phyloP scores from a whole-genome alignment of 2,797 vertebrate species.

The Bradypodion ventrale region DNA sequence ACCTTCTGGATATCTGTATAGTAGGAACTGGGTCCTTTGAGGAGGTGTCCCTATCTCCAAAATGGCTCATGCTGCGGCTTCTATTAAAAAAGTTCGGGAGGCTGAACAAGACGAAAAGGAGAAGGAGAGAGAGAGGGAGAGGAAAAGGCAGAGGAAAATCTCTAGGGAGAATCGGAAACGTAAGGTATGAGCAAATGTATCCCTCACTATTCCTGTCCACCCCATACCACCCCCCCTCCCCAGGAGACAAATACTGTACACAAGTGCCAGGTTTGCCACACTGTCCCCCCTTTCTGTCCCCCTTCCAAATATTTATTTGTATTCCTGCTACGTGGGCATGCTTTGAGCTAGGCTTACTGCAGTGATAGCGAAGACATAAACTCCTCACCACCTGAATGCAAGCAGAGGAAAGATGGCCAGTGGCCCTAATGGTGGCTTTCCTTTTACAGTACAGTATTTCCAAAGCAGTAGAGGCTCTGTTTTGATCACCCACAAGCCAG shows the following conservation, averaged over 20 bases:
- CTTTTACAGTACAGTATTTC: too few relatives aligned
- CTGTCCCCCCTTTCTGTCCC: constrained; percentile 31
- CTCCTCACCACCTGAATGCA: neutral
- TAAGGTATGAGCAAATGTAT: constrained; percentile 84
- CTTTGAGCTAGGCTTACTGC: constrained; percentile 46
- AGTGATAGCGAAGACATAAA: constrained; percentile 41
- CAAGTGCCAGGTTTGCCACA: constrained; percentile 9
- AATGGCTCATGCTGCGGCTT: constrained; percentile 97
- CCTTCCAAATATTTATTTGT: neutral
- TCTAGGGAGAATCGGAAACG: constrained; percentile 94
- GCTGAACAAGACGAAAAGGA: constrained; percentile 88
- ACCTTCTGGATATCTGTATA: constrained; percentile 66
- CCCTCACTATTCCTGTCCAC: neutral
- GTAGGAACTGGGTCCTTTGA: constrained; percentile 52
- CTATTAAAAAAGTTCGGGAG: constrained; percentile 96
- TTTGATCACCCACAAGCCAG: neutral
- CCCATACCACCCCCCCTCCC: too few relatives aligned
- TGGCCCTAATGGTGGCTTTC: rapidly evolving
- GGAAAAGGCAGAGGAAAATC: constrained; percentile 84
- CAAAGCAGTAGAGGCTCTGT: neutral
- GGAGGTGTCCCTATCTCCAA: constrained; percentile 57
- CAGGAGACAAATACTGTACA: neutral
- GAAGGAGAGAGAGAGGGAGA: constrained; percentile 87
- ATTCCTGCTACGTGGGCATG: constrained; percentile 23
- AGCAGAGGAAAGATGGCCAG: neutral